Base-by-base conservation (phyloP, 2,888 invertebrate genomes). In the Nesidiocoris tenuis region DNA sequence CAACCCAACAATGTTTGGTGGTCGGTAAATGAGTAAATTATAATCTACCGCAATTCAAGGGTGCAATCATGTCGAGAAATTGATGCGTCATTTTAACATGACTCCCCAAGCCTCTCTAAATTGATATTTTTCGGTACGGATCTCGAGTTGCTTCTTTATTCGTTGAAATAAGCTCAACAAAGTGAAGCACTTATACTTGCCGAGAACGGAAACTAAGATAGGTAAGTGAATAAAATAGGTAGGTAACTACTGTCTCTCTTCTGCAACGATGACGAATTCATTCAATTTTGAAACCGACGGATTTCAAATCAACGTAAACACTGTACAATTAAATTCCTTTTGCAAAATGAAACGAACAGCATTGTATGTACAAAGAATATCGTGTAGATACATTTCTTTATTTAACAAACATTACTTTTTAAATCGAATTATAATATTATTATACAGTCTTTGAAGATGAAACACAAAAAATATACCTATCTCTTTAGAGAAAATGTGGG, bases 381-480 rank as follows among this genome's bases (percentile, higher is more conserved):
- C 54, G n/a, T 21, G 67, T 55, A 67, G 55, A n/a, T 65, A 65
- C 65, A 67, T 65, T 17, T 39, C 3, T 39, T 39, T 7, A 39
- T 39, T 12, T 3, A 3, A 39, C 5, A 12, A 7, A 65, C 25
- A 65, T 24, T 25, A 65, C 24, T 55, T 54, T 54, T 39, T 67
- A 67, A 55, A 54, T 67, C 55, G 54, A 67, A 67, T 56, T 67
- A 67, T 54, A 16, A 55, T 54, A 54, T 19, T 39, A 39, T 39
- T 7, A 39, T 67, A 67, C 67, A 67, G 67, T 67, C 67, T 67
- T 67, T 67, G 67, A 67, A 65, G 65, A 56, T 67, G 22, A 67
- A 67, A 54, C 55, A 67, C 67, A 55, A 67, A 55, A 7, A 67
- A 67, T 56, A 67, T 67, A 56, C 56, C 54, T 39, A 3, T 12